Conservation (phyloP, 1,140 invertebrate genomes). For the Sesamia nonagrioides region DNA sequence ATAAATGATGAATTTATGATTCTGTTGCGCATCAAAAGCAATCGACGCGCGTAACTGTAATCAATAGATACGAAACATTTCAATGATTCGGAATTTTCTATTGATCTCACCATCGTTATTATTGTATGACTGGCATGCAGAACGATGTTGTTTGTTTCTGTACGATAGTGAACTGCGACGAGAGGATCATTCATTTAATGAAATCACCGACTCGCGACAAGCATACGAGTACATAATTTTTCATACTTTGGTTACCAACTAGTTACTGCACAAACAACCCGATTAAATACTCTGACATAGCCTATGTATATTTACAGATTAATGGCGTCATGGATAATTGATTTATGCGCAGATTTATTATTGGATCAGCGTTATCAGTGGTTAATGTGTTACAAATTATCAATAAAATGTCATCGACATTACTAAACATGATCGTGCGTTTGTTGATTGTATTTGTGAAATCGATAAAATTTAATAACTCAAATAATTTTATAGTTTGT, state of each 20-base stretch:
- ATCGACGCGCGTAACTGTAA: conserved; percentile 32
- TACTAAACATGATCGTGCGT: neutral
- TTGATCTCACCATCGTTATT: conserved; percentile 39
- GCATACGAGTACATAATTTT: conserved; percentile 22
- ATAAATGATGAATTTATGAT: conserved; percentile 28
- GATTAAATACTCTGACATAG: conserved; percentile 28
- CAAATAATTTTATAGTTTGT: too few species aligned
- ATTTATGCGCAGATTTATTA: conserved; percentile 44
- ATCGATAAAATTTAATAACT: conserved; percentile 7
- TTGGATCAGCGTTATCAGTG: conserved; percentile 39
- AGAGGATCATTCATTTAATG: conserved; percentile 16
- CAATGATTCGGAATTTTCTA: conserved; percentile 45
- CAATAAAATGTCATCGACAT: conserved; percentile 24
- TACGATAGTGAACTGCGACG: conserved; percentile 25
- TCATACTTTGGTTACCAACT: conserved; percentile 12
- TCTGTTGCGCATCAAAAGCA: conserved; percentile 20
- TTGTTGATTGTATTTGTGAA: too few species aligned
- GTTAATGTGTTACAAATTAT: conserved; percentile 18
- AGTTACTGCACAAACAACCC: conserved; percentile 32
- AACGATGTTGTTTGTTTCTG: conserved; percentile 39
- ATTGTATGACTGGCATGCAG: conserved; percentile 39
- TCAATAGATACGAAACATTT: conserved; percentile 35
- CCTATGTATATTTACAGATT: conserved; percentile 40
- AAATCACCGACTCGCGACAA: conserved; percentile 38
- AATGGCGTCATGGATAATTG: conserved; percentile 48